These are phyloP conservation scores for Bursaphelenchus mucronatus DNA, from an alignment of 1,140 invertebrate genomes.

Conservation along the genomic window DNA sequence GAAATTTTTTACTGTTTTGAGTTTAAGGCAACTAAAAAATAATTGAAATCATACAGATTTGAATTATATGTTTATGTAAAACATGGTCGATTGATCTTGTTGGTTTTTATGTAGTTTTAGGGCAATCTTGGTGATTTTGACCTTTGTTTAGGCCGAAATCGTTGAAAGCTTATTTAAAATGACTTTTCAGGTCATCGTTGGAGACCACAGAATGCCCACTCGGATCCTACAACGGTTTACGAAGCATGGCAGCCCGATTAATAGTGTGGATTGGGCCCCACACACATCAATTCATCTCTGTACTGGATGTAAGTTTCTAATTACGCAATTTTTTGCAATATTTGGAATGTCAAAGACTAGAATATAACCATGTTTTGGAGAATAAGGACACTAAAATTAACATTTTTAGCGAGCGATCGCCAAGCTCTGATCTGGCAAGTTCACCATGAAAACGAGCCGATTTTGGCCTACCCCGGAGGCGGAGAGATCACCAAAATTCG, in stretches of 20 bases:
- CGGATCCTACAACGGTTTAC: slow-evolving; percentile 91
- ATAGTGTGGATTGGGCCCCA: slow-evolving; percentile 98
- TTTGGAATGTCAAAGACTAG: not conserved
- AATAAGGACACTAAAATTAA: not conserved
- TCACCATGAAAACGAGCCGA: slow-evolving; percentile 68
- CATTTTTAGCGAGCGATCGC: slow-evolving; percentile 69
- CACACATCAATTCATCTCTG: slow-evolving; percentile 75
- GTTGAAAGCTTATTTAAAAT: not conserved
- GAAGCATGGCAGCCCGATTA: slow-evolving; percentile 95
- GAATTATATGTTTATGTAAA: not conserved
- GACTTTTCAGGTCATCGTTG: slow-evolving; percentile 74
- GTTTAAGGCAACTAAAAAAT: slow-evolving; percentile 2
- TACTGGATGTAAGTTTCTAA: slow-evolving; percentile 49
- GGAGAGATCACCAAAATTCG: slow-evolving; percentile 99
- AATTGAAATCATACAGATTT: slow-evolving; percentile 23
- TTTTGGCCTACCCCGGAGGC: slow-evolving; percentile 93
- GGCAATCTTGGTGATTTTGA: too few species aligned
- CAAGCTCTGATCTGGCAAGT: slow-evolving; percentile 99
- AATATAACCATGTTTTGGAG: not conserved
- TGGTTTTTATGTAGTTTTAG: too few species aligned
- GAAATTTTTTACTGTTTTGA: not conserved
- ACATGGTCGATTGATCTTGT: too few species aligned
- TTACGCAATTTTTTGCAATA: not conserved
- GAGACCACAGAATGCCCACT: slow-evolving; percentile 94
- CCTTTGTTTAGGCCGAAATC: not conserved